These are phyloP conservation scores for Triplophysa rosa DNA, from an alignment of 2,113 vertebrate species.

Conservation along the genomic window DNA sequence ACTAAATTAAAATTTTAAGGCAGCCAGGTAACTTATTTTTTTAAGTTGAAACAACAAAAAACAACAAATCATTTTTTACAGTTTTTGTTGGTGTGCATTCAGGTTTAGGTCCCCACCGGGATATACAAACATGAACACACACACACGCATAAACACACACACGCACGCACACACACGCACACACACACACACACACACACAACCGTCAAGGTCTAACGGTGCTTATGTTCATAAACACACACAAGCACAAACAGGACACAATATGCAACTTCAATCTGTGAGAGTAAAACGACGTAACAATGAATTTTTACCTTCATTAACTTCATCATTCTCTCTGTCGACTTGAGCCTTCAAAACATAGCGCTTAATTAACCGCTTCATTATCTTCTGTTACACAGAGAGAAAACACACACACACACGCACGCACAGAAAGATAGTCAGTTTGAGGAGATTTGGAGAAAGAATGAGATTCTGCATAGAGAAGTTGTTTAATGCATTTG, in stretches of 20 bases:
- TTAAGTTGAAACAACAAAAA: too few relatives aligned
- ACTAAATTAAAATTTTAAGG: too few relatives aligned
- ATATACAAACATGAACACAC: too few relatives aligned
- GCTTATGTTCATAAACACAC: conserved; percentile 32
- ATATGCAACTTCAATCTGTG: neutral
- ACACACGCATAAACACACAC: too few relatives aligned
- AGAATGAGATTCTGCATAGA: neutral
- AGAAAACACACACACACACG: neutral
- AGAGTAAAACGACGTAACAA: conserved; percentile 3
- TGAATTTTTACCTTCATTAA: conserved; percentile 89
- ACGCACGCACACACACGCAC: too few relatives aligned
- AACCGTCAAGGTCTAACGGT: conserved; percentile 20
- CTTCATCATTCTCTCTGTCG: conserved; percentile 94
- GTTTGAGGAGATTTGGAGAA: too few relatives aligned
- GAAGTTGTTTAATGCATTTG: neutral
- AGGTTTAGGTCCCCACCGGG: too few relatives aligned
- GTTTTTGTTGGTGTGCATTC: too few relatives aligned
- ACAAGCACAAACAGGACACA: conserved; percentile 23
- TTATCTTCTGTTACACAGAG: conserved; percentile 85
- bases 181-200: conserved; percentile 46
- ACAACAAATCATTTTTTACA: too few relatives aligned
- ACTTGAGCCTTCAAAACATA: conserved; percentile 97
- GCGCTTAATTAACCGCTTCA: conserved; percentile 96
- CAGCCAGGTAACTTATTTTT: too few relatives aligned
- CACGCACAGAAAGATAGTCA: too few relatives aligned